A percentile compares a stretch with the other conserved stretches of the same genome.
Evolutionary conservation across 2,888 invertebrate species (phyloP).

Genomic region (Lacanobia oleracea): DNA sequence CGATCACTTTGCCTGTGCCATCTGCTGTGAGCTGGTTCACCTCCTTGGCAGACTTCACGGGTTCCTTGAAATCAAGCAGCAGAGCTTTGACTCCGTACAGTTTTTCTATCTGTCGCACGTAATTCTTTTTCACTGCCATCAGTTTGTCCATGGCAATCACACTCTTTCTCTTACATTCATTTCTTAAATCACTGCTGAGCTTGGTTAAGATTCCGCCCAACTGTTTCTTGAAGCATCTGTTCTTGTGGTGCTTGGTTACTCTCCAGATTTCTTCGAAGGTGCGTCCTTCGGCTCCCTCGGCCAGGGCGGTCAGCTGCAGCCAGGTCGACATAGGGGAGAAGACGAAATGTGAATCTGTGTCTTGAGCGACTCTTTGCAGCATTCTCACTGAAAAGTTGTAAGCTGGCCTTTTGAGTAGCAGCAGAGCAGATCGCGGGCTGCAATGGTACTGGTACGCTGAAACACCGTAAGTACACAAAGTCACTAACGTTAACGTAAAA

Average conservation of each 20-base stretch:
- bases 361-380: slow-evolving; percentile 76
- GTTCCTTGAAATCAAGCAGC: slow-evolving; percentile 73
- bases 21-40: slow-evolving; percentile 71
- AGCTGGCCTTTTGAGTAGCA: slow-evolving; percentile 72
- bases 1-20: slow-evolving; percentile 69
- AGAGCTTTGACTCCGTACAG: slow-evolving; percentile 72
- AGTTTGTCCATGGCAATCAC: slow-evolving; percentile 76
- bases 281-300: slow-evolving; percentile 76
- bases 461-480: slow-evolving; percentile 54
- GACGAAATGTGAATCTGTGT: slow-evolving; percentile 78
- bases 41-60: slow-evolving; percentile 64
- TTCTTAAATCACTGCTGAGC: slow-evolving; percentile 68
- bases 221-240: slow-evolving; percentile 75
- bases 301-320: slow-evolving; percentile 78
- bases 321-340: slow-evolving; percentile 82
- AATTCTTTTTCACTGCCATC: slow-evolving; percentile 73
- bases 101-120: slow-evolving; percentile 68
- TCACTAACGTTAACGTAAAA: slow-evolving; percentile 62
- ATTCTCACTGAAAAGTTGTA: slow-evolving; percentile 79
- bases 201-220: slow-evolving; percentile 70
- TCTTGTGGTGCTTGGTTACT: slow-evolving; percentile 73
- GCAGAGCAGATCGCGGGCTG: slow-evolving; percentile 68
- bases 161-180: slow-evolving; percentile 70
- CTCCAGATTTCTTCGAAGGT: slow-evolving; percentile 77
- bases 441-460: slow-evolving; percentile 67